Base-by-base conservation (phyloP, 2,888 invertebrate genomes). In the Polydrusus cervinus region DNA sequence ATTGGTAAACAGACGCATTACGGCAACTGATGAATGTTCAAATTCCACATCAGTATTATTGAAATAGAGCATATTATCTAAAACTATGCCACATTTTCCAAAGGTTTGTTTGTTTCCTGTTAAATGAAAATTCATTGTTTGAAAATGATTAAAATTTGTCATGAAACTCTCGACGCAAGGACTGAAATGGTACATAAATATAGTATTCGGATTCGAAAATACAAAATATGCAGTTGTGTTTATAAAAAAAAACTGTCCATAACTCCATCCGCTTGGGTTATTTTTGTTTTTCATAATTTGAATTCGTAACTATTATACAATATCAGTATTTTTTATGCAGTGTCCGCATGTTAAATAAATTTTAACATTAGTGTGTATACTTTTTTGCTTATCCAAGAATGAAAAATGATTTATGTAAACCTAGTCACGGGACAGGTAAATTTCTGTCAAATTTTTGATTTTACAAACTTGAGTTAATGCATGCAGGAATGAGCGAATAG, bases 1-100 rank as follows among this genome's bases (percentile, higher is more conserved):
- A 25, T 25, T 25, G 5, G 25, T 47, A 47, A 11, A 51, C 25
- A 51, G 51, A 13, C 25, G 51, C 9, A 13, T 25, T 25, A 18
- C 10, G 13, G 5, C 20, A 20, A 7, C 11, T 51, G 25, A 51
- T 51, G 18, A 51, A 51, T 11, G 51, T 51, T 51, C 25, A 9
- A 20, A 51, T 16, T 51, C 20, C 8, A 51, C 51, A 20, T 51
- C 25, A 25, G 8, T 13, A 51, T 51, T 51, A 51, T 25, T 18
- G 6, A 51, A 51, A 51, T 51, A 51, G 25, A 51, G 20, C 1
- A 11, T n/a, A 16, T 20, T 20, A 51, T 51, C 3, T 49, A 7
- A 49, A 49, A 49, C 49, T 18, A 51, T 20, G 13, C 51, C 51
- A 51, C 13, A 51, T 51, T 51, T 51, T 51, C 51, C 20, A 51